Base-by-base conservation (phyloP, 2,888 invertebrate genomes). In the Mamestra brassicae region DNA sequence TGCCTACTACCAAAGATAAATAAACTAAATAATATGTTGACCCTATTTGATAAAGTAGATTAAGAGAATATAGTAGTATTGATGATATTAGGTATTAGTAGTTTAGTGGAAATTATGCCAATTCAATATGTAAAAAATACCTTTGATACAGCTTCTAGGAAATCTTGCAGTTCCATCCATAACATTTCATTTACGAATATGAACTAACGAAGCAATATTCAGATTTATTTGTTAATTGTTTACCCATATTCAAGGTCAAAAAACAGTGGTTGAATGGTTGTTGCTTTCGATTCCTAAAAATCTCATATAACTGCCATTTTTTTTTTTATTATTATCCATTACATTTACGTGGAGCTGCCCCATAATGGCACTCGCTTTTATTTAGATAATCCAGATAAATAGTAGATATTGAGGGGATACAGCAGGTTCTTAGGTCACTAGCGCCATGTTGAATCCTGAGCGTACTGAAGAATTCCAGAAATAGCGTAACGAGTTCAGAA, bases 131-230 rank as follows among this genome's bases (percentile, higher is more conserved):
- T 34, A 38, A 38, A 38, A 38, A 38, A 38, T 26, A 38, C n/a
- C n/a, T 64, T 70, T 36, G 45, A 54, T 42, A 38, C 13, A 71
- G 34, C 6, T 69, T 2, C 10, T n/a, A n/a, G 13, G n/a, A 74
- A 74, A 42, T 42, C 11, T 42, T 54, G 54, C 71, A 55, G 10
- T 45, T 71, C 11, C 36, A 8, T 60, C 7, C n/a, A 34, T 38
- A 57, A 42, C 6, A 42, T 42, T 42, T n/a, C 42, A 42, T 6
- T 72, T 4, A 57, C 6, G 13, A 38, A 47, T 38, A 71, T 71
- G 3, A 38, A 42, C 10, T 11, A 17, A 38, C 0, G 38, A n/a
- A 0, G 10, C 11, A 55, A 52, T 42, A 7, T 42, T 42, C 52
- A 52, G 5, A 15, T 2, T n/a, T 7, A 54, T 26, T 26, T 10